Base-by-base conservation (phyloP, 1,140 invertebrate genomes). In the Cydia fagiglandana region DNA sequence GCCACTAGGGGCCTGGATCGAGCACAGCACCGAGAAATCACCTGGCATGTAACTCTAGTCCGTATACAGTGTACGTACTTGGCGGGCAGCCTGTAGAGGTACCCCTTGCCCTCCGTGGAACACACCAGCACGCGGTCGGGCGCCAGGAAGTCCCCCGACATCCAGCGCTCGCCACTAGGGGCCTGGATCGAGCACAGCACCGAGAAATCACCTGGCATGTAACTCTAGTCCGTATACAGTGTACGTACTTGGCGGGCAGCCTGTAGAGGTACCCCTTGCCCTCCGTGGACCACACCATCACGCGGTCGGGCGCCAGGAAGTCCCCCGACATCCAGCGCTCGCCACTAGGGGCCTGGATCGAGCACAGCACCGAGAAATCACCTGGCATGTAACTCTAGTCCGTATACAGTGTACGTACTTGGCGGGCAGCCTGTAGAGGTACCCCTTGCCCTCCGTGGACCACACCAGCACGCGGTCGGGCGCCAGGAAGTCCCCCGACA, bases 271-370 rank as follows among this genome's bases (percentile, higher is more conserved):
- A 99, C 64, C 97, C 97, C 91, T 97, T 98, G 76, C 98, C 98
- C 84, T 97, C 96, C 78, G 98, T 98, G 70, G 97, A 98, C 97
- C 98, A 99, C 0, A 98, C 95, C 73, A 99, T 95, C 0, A 99
- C 97, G 53, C 97, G 94, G 87, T 99, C 98, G 2, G 97, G 96
- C 3, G 97, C 95, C 13, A 99, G 93, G 87, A 99, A 99, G 88
- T 99, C 97, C 2, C 98, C 98, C 13, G 98, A 98, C 93, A 97
- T 95, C 98, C 98, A 99, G 7, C 97, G 94, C 91, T 99, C 98
- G 0, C 97, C 96, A 30, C 95, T 93, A 0, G 96, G 96, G 28
- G 96, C 96, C 78, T 95, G 95, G 47, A 98, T 96, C 0, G 97
- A 98, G 88, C 98, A 99, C 0, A 99, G 93, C 10, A 98, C 96